A percentile compares a stretch with the other conserved stretches of the same genome.
Evolutionary conservation across 2,797 vertebrate genomes (phyloP).

Genomic region (Microctenopoma lineatum): DNA sequence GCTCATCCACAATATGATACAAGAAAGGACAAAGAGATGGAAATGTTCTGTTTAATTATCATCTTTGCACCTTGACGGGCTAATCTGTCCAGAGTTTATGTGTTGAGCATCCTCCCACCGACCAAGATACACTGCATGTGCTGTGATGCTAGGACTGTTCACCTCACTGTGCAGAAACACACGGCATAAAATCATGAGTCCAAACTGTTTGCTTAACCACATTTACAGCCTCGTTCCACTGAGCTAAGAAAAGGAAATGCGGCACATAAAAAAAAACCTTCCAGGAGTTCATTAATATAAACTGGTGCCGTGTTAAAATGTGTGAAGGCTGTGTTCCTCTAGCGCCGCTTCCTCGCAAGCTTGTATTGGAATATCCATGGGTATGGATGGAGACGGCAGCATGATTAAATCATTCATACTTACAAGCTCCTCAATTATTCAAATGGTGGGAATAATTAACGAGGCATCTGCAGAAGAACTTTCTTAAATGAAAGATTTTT

Average conservation of each 20-base stretch:
- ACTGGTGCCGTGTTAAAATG: slow-evolving; percentile 26
- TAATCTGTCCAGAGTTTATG: slow-evolving; percentile 5
- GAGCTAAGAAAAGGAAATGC: slow-evolving; percentile 10
- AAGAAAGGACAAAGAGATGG: slow-evolving; percentile 21
- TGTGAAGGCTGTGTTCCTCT: slow-evolving; percentile 35
- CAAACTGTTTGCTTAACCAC: slow-evolving; percentile 18
- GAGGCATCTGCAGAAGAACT: slow-evolving; percentile 64
- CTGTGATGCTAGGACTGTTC: neutral
- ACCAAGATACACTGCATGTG: neutral
- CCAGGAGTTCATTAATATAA: slow-evolving; percentile 55
- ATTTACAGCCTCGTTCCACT: neutral
- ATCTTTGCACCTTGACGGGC: neutral
- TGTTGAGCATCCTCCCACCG: neutral
- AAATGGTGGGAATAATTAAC: slow-evolving; percentile 74
- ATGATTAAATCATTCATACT: slow-evolving; percentile 74
- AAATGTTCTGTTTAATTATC: slow-evolving; percentile 37
- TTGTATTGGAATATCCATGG: slow-evolving; percentile 35
- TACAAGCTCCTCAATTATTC: slow-evolving; percentile 76
- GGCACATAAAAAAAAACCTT: slow-evolving; percentile 31
- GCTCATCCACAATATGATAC: slow-evolving; percentile 17
- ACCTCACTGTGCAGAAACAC: slow-evolving; percentile 12
- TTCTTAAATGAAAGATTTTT: slow-evolving; percentile 52
- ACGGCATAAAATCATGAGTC: neutral
- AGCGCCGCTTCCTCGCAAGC: slow-evolving; percentile 25
- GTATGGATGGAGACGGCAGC: slow-evolving; percentile 35